Evolutionary conservation across 1,140 invertebrate genomes (phyloP).

Genomic region (Maconellicoccus hirsutus): DNA sequence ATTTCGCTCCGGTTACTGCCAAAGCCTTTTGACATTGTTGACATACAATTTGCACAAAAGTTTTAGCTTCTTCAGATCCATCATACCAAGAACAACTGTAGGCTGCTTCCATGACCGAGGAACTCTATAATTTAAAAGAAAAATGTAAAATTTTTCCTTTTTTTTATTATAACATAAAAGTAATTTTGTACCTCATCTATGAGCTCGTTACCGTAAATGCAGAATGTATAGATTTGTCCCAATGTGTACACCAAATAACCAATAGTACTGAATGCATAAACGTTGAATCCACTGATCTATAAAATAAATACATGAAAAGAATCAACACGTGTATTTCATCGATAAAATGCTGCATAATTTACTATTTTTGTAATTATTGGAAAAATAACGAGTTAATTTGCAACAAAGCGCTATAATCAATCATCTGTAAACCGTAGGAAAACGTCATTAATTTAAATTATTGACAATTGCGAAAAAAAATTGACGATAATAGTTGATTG

Average conservation of each 20-base stretch:
- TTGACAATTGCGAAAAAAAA: neutral
- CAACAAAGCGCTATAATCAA: too few relatives aligned
- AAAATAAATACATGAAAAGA: constrained; percentile 23
- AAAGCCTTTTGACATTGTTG: constrained; percentile 78
- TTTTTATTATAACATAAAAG: neutral
- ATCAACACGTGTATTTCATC: neutral
- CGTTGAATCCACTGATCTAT: constrained; percentile 57
- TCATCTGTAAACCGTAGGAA: neutral
- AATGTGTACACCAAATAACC: constrained; percentile 66
- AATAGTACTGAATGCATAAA: constrained; percentile 59
- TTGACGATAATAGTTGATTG: neutral
- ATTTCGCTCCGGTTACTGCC: constrained; percentile 74
- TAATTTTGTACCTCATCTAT: constrained; percentile 58
- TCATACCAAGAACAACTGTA: constrained; percentile 81
- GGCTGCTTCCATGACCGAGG: constrained; percentile 76
- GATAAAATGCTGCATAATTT: too few relatives aligned
- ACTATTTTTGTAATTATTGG: too few relatives aligned
- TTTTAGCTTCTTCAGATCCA: constrained; percentile 74
- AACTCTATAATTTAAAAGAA: constrained; percentile 45
- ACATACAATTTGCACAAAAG: constrained; percentile 79
- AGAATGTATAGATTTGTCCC: constrained; percentile 71
- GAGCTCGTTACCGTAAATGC: constrained; percentile 68
- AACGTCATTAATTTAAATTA: constrained; percentile 2
- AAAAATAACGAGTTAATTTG: too few relatives aligned
- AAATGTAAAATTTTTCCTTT: too few relatives aligned